Base-by-base conservation (phyloP, 1,140 invertebrate genomes). In the Antheraea pernyi region DNA sequence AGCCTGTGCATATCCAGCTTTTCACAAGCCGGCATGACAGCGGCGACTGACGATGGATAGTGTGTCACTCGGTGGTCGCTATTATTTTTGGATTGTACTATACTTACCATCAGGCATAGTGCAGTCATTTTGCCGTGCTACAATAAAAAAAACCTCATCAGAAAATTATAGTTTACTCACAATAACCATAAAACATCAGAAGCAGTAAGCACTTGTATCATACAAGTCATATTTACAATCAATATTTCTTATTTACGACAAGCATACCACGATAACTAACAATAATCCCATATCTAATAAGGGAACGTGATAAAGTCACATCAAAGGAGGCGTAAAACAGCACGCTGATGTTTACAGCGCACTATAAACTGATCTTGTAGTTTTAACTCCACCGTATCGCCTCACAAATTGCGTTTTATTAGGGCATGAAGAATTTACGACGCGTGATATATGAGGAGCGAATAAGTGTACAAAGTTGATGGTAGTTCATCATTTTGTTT, bases 371-470 rank as follows among this genome's bases (percentile, higher is more conserved):
- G 80, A 76, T 81, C 79, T 82, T 82, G 80, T 86, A 84, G 83
- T 86, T 83, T 88, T 84, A 88, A 88, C 78, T 85, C 84, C 74
- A 76, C 73, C 75, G 79, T 84, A 74, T 80, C 75, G 73, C 68
- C 74, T 83, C 83, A 84, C 86, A 88, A 88, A 88, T 86, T 86
- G 83, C 79, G 71, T 88, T 88, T 88, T 88, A 88, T 86, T 88
- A 77, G 77, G 78, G 71, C 80, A 83, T 82, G 80, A 86, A 85
- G 77, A 70, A 73, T 84, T 88, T 88, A 88, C 78, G 80, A 80
- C 61, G 46, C 67, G 69, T 75, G 71, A 71, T 73, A 74, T 80
- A 74, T 79, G 73, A 74, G 67, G 70, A 72, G 72, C 58, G 72
- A 72, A 68, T 75, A 71, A 71, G 65, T 65, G 62, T 67, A 79